Evolutionary conservation across 1,140 invertebrate genomes (phyloP).

Genomic region (Eulimnadia texana): DNA sequence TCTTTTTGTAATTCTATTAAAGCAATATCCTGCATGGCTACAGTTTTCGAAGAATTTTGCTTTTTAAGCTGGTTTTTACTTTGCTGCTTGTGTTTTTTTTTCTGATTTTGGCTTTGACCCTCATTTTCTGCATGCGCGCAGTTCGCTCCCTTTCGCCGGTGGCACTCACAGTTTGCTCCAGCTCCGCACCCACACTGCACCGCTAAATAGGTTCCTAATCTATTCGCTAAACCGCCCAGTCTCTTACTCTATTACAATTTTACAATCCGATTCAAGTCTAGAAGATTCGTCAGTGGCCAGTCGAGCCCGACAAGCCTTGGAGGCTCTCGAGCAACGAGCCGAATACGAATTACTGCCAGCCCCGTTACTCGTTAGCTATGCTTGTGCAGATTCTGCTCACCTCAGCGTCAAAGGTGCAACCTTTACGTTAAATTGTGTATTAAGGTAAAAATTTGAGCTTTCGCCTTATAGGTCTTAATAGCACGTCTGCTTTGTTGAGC

Average conservation of each 20-base stretch:
- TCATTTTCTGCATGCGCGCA: not conserved
- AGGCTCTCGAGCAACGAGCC: slow-evolving; percentile 70
- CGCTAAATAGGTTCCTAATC: slow-evolving; percentile 7
- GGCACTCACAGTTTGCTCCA: not conserved
- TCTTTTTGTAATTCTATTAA: not conserved
- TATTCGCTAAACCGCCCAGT: no score
- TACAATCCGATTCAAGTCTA: not conserved
- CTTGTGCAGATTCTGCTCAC: slow-evolving; percentile 69
- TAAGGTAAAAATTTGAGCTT: slow-evolving; percentile 20
- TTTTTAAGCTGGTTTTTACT: slow-evolving; percentile 12
- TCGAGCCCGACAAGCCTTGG: slow-evolving; percentile 39
- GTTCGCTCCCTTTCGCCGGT: not conserved
- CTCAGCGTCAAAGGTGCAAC: slow-evolving; percentile 35
- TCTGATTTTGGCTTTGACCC: not conserved
- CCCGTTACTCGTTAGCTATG: slow-evolving; percentile 75
- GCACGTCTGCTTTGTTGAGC: not conserved
- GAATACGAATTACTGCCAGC: slow-evolving; percentile 74
- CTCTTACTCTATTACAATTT: not conserved
- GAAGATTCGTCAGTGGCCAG: not conserved
- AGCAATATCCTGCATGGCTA: not conserved
- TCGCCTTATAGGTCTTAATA: not conserved
- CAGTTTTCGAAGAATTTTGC: slow-evolving; percentile 18
- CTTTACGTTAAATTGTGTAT: not conserved
- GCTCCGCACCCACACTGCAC: not conserved
- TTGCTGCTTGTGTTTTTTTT: no score